Base-by-base conservation (phyloP, 2,888 invertebrate species). In the Ramazzottius varieornatus region DNA sequence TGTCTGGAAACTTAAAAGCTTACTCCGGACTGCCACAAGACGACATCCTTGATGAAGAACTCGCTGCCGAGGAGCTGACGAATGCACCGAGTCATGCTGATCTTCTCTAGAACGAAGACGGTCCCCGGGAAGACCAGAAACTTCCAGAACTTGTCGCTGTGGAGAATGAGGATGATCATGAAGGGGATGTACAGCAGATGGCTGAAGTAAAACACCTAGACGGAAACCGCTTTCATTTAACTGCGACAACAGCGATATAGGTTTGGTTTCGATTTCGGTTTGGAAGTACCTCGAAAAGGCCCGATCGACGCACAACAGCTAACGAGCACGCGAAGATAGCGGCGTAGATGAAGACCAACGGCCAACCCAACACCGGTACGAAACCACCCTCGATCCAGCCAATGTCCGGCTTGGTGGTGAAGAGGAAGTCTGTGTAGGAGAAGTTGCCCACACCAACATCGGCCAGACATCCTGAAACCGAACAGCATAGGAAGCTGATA, bases 111-210 rank as follows among this genome's bases (percentile, higher is more conserved):
- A 54, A 54, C 24, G 54, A n/a, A 54, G 24, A 54, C 24, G 20
- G 29, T 29, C 8, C 54, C 54, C 4, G 54, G 54, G 24, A 16
- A 8, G 13, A 54, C 29, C 4, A 54, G 8, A 24, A 54, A 54
- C 54, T 54, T 54, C 54, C 54, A 54, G 29, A 54, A 54, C 29
- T 54, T 54, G 54, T 54, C 54, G 29, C 54, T 54, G 54, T 54
- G 54, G 16, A 54, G n/a, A 24, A 54, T 54, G 4, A 54, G 54
- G 4, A 54, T 8, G n/a, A 54, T 16, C 54, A 54, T 54, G 29
- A 24, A 54, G n/a, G 54, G 54, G 29, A 54, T 54, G 54, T 54
- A 54, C 20, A 54, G 54, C n/a, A 54, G 54, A 24, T 54, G 54
- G 24, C 16, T 24, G 24, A 54, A 54, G 29, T 16, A 54, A 24